phyloP scores from a whole-genome alignment of 2,113 vertebrate species.

The Cephalopholis sonnerati region DNA sequence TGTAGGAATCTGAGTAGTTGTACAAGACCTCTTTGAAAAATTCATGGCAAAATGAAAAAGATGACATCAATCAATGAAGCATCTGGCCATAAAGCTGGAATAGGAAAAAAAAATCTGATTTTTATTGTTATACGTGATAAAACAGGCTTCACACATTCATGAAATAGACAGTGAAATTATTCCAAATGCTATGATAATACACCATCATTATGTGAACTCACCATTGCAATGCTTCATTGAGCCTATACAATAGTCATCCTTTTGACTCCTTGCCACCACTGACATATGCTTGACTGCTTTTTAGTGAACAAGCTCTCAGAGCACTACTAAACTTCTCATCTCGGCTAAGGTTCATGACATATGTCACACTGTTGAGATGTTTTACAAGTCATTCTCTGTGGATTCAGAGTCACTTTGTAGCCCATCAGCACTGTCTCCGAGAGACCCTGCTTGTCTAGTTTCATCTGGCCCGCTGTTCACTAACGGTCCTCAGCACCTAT shows the following conservation, averaged over 20 bases:
- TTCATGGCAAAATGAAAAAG: background rate
- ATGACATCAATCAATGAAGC: background rate
- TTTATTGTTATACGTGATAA: background rate
- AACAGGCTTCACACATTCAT: background rate
- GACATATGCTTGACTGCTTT: slow-evolving; percentile 42
- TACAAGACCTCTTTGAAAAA: background rate
- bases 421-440: slow-evolving; percentile 50
- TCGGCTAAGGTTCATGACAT: slow-evolving; percentile 55
- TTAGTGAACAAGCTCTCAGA: slow-evolving; percentile 52
- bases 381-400: slow-evolving; percentile 59
- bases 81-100: background rate
- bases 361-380: slow-evolving; percentile 61
- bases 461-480: slow-evolving; percentile 52
- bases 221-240: background rate
- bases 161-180: background rate
- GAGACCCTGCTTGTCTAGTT: slow-evolving; percentile 54
- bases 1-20: background rate
- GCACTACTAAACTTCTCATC: slow-evolving; percentile 55
- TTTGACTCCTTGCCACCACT: slow-evolving; percentile 49
- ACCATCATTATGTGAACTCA: slow-evolving; percentile 17
- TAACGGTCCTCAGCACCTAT: slow-evolving; percentile 41
- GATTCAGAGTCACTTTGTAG: slow-evolving; percentile 59
- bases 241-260: slow-evolving; percentile 8
- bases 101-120: background rate
- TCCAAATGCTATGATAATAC: background rate